Percentiles rank a stretch among this genome's conserved stretches.
Conservation (phyloP, 2,888 invertebrate species). For the Eupithecia dodoneata region DNA sequence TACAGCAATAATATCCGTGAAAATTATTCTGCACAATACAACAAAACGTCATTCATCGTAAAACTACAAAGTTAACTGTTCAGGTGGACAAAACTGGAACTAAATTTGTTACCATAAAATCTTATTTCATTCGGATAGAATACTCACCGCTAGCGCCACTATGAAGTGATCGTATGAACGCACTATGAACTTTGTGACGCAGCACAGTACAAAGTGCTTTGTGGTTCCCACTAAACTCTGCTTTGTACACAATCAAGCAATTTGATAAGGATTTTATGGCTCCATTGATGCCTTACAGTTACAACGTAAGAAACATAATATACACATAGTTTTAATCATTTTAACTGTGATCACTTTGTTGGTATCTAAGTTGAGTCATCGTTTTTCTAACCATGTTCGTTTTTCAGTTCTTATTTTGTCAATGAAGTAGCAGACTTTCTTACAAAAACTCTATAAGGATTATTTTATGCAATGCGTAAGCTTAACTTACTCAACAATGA, state of each 20-base stretch:
- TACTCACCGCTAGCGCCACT: neutral
- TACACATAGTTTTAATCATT: neutral
- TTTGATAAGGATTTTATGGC: constrained; percentile 39
- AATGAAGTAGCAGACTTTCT: neutral
- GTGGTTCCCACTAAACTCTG: constrained; percentile 26
- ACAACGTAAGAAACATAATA: neutral
- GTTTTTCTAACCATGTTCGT: neutral
- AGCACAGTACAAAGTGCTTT: constrained; percentile 11
- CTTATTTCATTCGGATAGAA: neutral
- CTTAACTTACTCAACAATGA: neutral
- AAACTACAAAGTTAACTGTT: neutral
- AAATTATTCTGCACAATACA: constrained; percentile 37
- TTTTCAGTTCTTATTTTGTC: neutral
- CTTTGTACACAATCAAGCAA: constrained; percentile 37
- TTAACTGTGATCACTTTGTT: neutral
- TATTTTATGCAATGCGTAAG: neutral
- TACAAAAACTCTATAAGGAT: neutral
- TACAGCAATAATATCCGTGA: constrained; percentile 20
- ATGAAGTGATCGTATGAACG: neutral
- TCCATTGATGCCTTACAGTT: constrained; percentile 21
- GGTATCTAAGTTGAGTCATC: neutral
- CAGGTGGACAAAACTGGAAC: neutral
- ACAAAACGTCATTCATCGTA: constrained; percentile 27
- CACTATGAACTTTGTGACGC: neutral
- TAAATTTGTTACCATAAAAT: constrained; percentile 4